A percentile compares a stretch with the other conserved stretches of the same genome.
These are phyloP conservation scores for Darevskia nairensis DNA, from an alignment of 2,797 vertebrate species.

Conservation along the genomic window DNA sequence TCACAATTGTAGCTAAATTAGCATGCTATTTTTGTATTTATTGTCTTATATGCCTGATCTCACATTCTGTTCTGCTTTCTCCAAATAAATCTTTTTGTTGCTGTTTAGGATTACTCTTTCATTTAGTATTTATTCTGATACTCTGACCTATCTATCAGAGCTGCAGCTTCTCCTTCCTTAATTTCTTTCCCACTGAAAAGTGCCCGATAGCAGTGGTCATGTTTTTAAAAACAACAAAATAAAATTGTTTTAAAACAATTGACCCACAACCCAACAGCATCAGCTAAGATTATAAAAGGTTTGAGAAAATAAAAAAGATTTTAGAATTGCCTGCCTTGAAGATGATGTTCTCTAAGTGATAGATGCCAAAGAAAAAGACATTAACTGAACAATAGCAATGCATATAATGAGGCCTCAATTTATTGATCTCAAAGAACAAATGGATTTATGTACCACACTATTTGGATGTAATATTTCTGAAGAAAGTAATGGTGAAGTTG, in stretches of 20 bases:
- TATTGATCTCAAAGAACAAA: neutral
- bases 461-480: neutral
- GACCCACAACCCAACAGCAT: neutral
- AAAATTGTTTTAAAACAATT: neutral
- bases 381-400: neutral
- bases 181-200: neutral
- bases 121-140: neutral
- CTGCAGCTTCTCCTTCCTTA: neutral
- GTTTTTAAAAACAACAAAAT: neutral
- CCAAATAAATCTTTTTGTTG: neutral
- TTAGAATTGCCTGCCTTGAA: neutral
- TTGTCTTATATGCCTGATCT: neutral
- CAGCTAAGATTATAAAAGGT: neutral
- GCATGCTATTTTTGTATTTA: neutral
- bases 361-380: neutral
- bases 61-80: neutral
- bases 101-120: neutral
- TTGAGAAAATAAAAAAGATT: neutral
- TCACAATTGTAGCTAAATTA: neutral
- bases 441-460: neutral
- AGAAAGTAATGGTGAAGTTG: neutral
- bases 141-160: neutral
- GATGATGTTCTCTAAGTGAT: neutral
- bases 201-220: neutral
- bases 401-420: neutral